phyloP scores from a whole-genome alignment of 2,888 invertebrate species.

The Sphinx pinastri region DNA sequence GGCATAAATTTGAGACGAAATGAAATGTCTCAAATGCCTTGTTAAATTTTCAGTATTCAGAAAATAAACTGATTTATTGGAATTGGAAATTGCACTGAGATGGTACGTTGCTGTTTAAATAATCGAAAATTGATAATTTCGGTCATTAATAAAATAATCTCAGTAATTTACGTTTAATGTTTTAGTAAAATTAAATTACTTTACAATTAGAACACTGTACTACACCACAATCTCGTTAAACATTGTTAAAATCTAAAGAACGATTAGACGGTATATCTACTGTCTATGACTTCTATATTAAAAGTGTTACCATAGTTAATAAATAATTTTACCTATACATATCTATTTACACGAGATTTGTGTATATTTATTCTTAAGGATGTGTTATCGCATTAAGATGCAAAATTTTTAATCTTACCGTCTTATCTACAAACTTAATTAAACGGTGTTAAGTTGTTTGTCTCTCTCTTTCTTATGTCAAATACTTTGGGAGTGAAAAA shows the following conservation, averaged over 20 bases:
- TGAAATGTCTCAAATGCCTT: neutral
- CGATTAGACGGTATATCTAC: slow-evolving; percentile 25
- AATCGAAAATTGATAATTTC: neutral
- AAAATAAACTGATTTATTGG: neutral
- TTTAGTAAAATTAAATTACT: neutral
- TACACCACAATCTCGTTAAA: slow-evolving; percentile 9
- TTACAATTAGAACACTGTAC: no score
- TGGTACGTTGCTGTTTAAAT: no score
- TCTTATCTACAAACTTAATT: no score
- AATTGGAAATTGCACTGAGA: neutral
- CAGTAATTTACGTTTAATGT: neutral
- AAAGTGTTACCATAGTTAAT: slow-evolving; percentile 79
- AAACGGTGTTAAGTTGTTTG: no score
- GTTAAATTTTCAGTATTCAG: neutral
- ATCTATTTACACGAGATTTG: slow-evolving; percentile 72
- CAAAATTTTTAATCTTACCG: slow-evolving; percentile 48
- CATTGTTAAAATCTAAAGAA: slow-evolving; percentile 16
- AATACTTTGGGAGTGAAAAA: no score
- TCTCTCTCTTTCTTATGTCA: no score
- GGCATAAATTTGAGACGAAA: neutral
- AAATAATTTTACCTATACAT: slow-evolving; percentile 70
- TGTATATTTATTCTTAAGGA: slow-evolving; percentile 72
- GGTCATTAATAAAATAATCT: neutral
- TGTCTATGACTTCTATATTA: slow-evolving; percentile 60
- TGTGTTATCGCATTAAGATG: slow-evolving; percentile 68